Evolutionary conservation across 92 coral and sea anemone species (phyloP).

Genomic region (Scolanthus callimorphus): DNA sequence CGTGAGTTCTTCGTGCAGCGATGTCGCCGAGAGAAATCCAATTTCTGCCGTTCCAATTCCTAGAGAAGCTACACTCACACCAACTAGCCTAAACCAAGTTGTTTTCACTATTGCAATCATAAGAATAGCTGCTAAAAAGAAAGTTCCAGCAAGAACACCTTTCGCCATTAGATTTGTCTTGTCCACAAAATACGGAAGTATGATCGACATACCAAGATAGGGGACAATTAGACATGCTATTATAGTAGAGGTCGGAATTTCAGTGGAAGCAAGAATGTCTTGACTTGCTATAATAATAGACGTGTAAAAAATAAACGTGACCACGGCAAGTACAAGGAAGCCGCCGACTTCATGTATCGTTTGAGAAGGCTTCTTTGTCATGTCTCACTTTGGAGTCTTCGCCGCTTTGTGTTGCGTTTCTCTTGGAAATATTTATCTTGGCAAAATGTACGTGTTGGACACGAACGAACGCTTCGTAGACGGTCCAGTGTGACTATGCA

Average conservation of each 20-base stretch:
- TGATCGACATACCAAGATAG: conserved; percentile 15
- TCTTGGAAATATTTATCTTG: too few relatives aligned
- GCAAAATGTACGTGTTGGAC: too few relatives aligned
- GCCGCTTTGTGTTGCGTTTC: too few relatives aligned
- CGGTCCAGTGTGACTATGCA: too few relatives aligned
- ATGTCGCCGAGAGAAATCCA: conserved; percentile 36
- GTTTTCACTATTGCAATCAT: conserved; percentile 19
- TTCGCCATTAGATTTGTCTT: conserved; percentile 17
- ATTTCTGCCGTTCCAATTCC: conserved; percentile 38
- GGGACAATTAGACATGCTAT: conserved; percentile 29
- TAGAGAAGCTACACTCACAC: conserved; percentile 28
- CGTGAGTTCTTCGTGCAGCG: conserved; percentile 31
- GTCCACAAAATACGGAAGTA: conserved; percentile 30
- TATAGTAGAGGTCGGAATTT: conserved; percentile 24
- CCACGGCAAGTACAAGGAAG: conserved; percentile 30
- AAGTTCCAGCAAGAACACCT: conserved; percentile 4
- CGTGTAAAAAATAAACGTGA: conserved; percentile 28
- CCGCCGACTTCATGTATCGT: conserved; percentile 38
- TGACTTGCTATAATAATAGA: conserved; percentile 26
- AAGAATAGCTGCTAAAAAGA: conserved; percentile 14
- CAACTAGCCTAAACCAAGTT: conserved; percentile 19
- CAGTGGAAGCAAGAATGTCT: conserved; percentile 30
- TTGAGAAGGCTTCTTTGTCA: too few relatives aligned
- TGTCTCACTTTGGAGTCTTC: too few relatives aligned
- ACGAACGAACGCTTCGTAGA: too few relatives aligned